Percentiles rank a stretch among this genome's conserved stretches.
Conservation (phyloP, 2,888 invertebrate genomes). For the Chrysina gloriosa region DNA sequence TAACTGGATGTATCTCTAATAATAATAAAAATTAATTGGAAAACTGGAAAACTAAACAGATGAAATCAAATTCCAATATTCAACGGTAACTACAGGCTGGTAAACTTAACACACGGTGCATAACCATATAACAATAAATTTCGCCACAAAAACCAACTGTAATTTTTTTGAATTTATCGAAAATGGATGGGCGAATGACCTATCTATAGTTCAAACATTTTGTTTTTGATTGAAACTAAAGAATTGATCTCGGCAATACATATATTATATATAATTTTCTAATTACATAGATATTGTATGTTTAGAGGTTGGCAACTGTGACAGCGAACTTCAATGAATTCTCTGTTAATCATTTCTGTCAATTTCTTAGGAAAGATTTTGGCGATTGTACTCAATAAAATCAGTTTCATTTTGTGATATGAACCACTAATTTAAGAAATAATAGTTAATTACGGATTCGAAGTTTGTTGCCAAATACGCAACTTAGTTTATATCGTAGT, state of each 20-base stretch:
- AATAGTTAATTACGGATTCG: neutral
- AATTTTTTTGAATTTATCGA: too few species aligned
- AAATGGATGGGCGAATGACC: too few species aligned
- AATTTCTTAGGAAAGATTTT: conserved; percentile 50
- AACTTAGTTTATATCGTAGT: conserved; percentile 2
- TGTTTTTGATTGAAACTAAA: too few species aligned
- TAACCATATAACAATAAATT: too few species aligned
- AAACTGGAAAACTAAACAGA: too few species aligned
- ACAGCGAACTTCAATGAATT: conserved; percentile 10
- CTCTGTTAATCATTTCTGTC: conserved; percentile 49
- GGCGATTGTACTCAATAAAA: conserved; percentile 44
- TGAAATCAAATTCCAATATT: neutral
- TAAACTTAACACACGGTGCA: neutral
- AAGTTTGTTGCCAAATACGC: neutral
- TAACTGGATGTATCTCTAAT: too few species aligned
- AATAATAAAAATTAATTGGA: too few species aligned
- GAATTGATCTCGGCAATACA: too few species aligned
- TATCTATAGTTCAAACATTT: too few species aligned
- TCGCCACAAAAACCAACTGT: too few species aligned
- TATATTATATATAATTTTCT: too few species aligned
- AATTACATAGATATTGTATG: conserved; percentile 18
- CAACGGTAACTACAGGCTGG: neutral
- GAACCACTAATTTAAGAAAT: conserved; percentile 35
- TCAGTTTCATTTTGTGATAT: conserved; percentile 48
- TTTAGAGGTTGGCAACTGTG: neutral